Evolutionary conservation across 2,113 vertebrate species (phyloP).

Genomic region (Pelodiscus sinensis): DNA sequence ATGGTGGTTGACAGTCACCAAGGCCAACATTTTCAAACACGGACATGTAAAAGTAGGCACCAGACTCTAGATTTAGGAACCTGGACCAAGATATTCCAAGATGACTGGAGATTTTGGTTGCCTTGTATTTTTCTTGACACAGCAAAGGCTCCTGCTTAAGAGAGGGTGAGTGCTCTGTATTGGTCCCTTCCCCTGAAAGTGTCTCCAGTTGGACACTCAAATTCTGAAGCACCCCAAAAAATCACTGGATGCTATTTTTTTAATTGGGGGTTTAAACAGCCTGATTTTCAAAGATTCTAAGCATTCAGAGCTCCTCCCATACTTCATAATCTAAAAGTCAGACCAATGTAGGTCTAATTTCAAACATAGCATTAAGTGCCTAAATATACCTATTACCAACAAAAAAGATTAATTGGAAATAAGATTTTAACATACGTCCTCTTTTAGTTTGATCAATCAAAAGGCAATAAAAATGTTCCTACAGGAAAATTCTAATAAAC

Average conservation of each 20-base stretch:
- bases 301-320: not conserved
- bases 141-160: not conserved
- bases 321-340: not conserved
- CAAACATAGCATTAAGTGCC: not conserved
- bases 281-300: not conserved
- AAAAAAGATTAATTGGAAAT: not conserved
- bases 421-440: not conserved
- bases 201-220: not conserved
- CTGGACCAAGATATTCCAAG: not conserved
- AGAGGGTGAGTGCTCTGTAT: rapidly evolving
- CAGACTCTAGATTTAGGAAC: not conserved
- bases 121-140: not conserved
- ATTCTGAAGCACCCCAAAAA: not conserved
- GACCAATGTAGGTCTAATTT: not conserved
- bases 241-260: not conserved
- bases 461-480: no score
- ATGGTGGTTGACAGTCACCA: not conserved
- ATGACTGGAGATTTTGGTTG: not conserved
- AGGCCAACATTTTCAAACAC: not conserved
- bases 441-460: not conserved
- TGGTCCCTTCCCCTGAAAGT: not conserved
- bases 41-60: not conserved
- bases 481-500: not conserved
- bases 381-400: not conserved
- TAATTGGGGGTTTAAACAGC: not conserved